Evolutionary conservation across 2,797 vertebrate species (phyloP).

Genomic region (Aplochiton taeniatus): DNA sequence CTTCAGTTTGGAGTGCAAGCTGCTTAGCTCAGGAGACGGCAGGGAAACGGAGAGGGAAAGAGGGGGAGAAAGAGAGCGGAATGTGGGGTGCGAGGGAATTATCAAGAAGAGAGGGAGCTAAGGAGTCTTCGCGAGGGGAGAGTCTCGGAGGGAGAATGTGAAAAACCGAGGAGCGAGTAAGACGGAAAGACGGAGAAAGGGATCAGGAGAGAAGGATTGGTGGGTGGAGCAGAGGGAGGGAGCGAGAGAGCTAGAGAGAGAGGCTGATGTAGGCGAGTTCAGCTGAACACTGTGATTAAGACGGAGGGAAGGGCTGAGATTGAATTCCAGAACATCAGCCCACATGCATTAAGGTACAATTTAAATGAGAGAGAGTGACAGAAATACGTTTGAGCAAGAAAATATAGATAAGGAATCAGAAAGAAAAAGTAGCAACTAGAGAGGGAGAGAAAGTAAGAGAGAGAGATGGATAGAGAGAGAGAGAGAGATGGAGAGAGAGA

Average conservation of each 20-base stretch:
- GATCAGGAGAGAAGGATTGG: background rate
- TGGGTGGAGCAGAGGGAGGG: background rate
- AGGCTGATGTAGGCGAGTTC: background rate
- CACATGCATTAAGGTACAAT: background rate
- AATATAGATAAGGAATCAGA: background rate
- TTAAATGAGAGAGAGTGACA: background rate
- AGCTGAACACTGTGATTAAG: background rate
- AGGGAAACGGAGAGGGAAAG: slow-evolving; percentile 11
- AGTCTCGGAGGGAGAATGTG: background rate
- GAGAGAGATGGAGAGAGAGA: slow-evolving; percentile 11
- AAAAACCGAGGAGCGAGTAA: slow-evolving; percentile 23
- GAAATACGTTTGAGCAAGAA: background rate
- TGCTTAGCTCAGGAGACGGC: slow-evolving; percentile 58
- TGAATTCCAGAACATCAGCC: background rate
- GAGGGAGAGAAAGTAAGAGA: slow-evolving; percentile 3
- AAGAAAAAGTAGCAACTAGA: slow-evolving; percentile 4
- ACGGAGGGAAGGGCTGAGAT: background rate
- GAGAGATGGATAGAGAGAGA: slow-evolving; percentile 7
- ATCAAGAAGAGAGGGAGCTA: background rate
- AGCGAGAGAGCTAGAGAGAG: background rate
- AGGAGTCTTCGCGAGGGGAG: background rate
- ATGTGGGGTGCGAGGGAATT: background rate
- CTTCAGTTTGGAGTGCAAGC: slow-evolving; percentile 69
- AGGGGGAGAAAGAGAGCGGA: background rate
- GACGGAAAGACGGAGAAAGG: background rate